Conservation (phyloP, 53 echinoderm and acorn worm species). For the Actinopyga echinites region DNA sequence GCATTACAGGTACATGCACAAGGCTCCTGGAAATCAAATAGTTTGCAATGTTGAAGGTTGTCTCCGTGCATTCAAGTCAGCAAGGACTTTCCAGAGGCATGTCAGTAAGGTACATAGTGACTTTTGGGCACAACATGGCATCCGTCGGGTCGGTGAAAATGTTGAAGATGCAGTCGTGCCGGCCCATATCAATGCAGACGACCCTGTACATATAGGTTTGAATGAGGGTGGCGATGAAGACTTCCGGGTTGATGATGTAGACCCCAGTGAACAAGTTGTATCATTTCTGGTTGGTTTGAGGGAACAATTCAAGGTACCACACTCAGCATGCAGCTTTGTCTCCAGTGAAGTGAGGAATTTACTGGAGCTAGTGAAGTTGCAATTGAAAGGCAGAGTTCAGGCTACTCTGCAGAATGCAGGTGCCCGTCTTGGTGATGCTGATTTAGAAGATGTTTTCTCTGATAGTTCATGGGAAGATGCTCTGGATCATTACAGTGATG, state of each 20-base stretch:
- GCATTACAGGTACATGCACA: conserved; percentile 27
- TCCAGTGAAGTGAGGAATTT: conserved; percentile 17
- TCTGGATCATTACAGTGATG: conserved; percentile 36
- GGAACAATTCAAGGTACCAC: conserved; percentile 27
- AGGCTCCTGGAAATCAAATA: background rate
- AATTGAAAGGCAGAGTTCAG: conserved; percentile 1
- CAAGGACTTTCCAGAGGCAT: conserved; percentile 31
- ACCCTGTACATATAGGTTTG: no score
- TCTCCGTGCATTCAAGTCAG: conserved; percentile 2
- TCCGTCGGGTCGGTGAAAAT: background rate
- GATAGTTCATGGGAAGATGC: conserved; percentile 22
- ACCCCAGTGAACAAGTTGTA: conserved; percentile 24
- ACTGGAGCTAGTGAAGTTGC: background rate
- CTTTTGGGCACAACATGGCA: conserved; percentile 20
- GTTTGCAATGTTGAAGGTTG: conserved; percentile 35
- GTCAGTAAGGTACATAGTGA: conserved; percentile 15
- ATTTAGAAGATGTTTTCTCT: conserved; percentile 16
- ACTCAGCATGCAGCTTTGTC: conserved; percentile 28
- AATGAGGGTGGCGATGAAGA: background rate
- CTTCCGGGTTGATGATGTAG: background rate
- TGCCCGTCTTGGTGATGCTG: background rate
- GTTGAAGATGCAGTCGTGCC: background rate
- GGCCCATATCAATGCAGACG: background rate
- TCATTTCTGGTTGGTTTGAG: conserved; percentile 23
- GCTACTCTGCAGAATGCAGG: conserved; percentile 17